phyloP scores from a whole-genome alignment of 1,140 invertebrate species.

The Leptinotarsa defecta region DNA sequence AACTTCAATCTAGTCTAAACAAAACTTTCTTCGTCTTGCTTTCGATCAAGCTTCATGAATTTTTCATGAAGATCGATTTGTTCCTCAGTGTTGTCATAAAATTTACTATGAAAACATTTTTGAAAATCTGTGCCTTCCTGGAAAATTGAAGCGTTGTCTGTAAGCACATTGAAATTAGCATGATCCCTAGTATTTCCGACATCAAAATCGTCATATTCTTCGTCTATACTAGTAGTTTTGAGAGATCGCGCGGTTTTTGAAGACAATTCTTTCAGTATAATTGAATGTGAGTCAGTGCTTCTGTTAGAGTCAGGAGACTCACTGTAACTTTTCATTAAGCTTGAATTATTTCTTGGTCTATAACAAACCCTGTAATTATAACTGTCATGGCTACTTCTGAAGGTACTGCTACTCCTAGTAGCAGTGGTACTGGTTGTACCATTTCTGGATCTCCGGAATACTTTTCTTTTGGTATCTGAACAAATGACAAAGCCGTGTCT shows the following conservation, averaged over 20 bases:
- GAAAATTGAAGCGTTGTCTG: constrained; percentile 40
- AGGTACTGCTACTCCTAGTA: constrained; percentile 58
- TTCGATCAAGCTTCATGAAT: constrained; percentile 31
- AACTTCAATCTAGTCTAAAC: constrained; percentile 22
- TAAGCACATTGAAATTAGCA: constrained; percentile 39
- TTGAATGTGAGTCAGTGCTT: constrained; percentile 42
- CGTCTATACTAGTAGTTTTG: constrained; percentile 32
- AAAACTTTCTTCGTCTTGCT: constrained; percentile 40
- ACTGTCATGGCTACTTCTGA: constrained; percentile 47
- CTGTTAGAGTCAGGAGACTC: constrained; percentile 48
- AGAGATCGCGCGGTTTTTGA: constrained; percentile 1
- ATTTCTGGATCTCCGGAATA: constrained; percentile 46
- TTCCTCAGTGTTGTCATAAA: constrained; percentile 28
- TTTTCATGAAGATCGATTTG: constrained; percentile 30
- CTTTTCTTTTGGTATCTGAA: constrained; percentile 58
- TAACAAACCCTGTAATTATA: constrained; percentile 48
- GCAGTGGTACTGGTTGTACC: constrained; percentile 61
- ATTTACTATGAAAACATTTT: constrained; percentile 20
- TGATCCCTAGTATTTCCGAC: background rate
- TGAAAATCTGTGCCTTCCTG: constrained; percentile 25
- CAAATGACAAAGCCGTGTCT: constrained; percentile 75
- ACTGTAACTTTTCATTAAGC: constrained; percentile 46
- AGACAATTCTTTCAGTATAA: constrained; percentile 36
- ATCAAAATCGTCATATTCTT: constrained; percentile 30
- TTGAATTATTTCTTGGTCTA: constrained; percentile 46